Base-by-base conservation (phyloP, 2,113 vertebrate species). In the Thunnus maccoyii region DNA sequence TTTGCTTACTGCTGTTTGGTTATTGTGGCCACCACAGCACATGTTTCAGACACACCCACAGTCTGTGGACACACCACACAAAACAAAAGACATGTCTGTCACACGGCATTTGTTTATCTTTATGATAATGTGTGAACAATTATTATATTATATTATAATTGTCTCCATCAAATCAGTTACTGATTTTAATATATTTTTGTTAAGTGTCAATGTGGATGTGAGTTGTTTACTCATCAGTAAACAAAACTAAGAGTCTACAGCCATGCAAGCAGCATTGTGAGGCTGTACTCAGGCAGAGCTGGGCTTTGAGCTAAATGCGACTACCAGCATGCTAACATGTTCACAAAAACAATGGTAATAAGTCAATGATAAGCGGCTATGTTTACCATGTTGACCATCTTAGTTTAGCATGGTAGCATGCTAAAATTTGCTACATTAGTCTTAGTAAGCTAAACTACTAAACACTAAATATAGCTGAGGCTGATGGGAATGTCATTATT, bases 1-100 rank as follows among this genome's bases (percentile, higher is more conserved):
- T 80, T 77, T 82, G 61, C 68, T 70, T 60, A 55, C 51, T 55
- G 63, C 66, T 79, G 67, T 78, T 86, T 64, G 50, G 32, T 57
- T 66, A 67, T 75, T 79, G 54, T 77, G 56, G 22, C 67, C 44
- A 22, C 55, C 1, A 1, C 36, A 22, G 27, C 44, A 71, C 41
- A 50, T 64, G 27, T 79, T 82, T 30, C 52, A 68, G 25, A 77
- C 51, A 71, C 30, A 32, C 13, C 8, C 36, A 41, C 36, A 7
- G 9, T 41, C 7, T 41, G 9, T 41, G 36, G 36, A 41, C 36
- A 41, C 36, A 41, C 9, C 36, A 41, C 36, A 30, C 27, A 30
- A 14, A 58, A 13, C 54, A 65, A 41, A 36, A 47, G 17, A 60
- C 20, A 56, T 41, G 36, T 41, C 9, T 41, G 36, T 41, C 8